Evolutionary conservation across 1,140 invertebrate species (phyloP).

Genomic region (Pectinophora gossypiella): DNA sequence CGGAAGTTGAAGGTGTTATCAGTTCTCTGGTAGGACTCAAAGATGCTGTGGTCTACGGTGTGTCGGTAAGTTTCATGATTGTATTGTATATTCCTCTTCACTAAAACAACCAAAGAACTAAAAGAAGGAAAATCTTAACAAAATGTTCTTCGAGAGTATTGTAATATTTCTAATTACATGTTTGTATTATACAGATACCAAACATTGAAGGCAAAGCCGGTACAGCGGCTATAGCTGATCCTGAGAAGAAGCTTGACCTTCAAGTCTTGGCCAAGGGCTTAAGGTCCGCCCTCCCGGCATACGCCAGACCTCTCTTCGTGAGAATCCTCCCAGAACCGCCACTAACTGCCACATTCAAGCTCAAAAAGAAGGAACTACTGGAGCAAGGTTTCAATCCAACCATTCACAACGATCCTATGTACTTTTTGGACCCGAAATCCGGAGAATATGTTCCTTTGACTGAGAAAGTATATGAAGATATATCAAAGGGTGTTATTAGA

Average conservation of each 20-base stretch:
- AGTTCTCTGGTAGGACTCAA: conserved; percentile 85
- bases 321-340: conserved; percentile 86
- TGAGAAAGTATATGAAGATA: conserved; percentile 79
- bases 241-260: conserved; percentile 81
- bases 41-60: conserved; percentile 90
- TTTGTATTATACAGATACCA: conserved; percentile 80
- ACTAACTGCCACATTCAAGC: conserved; percentile 93
- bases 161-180: too few species aligned
- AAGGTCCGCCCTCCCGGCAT: conserved; percentile 84
- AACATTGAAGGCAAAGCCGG: conserved; percentile 94
- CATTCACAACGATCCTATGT: conserved; percentile 82
- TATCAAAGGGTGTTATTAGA: conserved; percentile 72
- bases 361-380: conserved; percentile 90
- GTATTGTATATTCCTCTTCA: too few species aligned
- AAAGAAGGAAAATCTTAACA: too few species aligned
- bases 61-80: conserved; percentile 90
- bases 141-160: too few species aligned
- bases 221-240: conserved; percentile 95
- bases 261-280: conserved; percentile 79
- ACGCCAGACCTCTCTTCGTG: conserved; percentile 94
- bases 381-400: conserved; percentile 84
- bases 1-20: conserved; percentile 96
- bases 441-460: conserved; percentile 81
- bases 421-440: conserved; percentile 81
- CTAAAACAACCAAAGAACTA: too few species aligned